Evolutionary conservation across 2,888 invertebrate genomes (phyloP).

Genomic region (Erannis defoliaria): DNA sequence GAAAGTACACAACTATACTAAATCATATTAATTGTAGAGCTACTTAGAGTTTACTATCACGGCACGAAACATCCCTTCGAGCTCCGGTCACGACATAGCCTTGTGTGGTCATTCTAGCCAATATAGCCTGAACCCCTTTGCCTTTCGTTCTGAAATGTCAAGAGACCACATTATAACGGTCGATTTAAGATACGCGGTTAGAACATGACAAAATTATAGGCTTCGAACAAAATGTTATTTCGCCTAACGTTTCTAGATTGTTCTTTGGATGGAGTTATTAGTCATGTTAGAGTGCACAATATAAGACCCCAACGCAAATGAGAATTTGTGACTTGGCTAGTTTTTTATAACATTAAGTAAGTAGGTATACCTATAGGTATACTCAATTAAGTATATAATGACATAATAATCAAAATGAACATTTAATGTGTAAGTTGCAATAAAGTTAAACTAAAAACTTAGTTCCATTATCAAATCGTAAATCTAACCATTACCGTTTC

Average conservation of each 20-base stretch:
- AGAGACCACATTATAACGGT: slow-evolving; percentile 51
- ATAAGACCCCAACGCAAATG: slow-evolving; percentile 29
- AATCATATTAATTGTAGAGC: slow-evolving; percentile 39
- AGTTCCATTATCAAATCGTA: neutral
- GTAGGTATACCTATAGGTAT: no score
- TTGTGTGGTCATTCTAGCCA: slow-evolving; percentile 68
- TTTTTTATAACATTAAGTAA: neutral
- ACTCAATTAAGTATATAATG: no score
- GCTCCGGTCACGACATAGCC: slow-evolving; percentile 59
- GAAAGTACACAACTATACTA: slow-evolving; percentile 11
- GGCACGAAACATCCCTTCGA: slow-evolving; percentile 50
- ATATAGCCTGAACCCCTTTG: slow-evolving; percentile 46
- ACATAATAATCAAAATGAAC: no score
- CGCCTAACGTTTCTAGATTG: slow-evolving; percentile 57
- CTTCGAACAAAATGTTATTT: slow-evolving; percentile 65
- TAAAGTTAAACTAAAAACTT: neutral
- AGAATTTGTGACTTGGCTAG: slow-evolving; percentile 21
- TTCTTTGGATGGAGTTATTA: slow-evolving; percentile 58
- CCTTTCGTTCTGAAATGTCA: slow-evolving; percentile 25
- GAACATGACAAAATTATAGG: slow-evolving; percentile 69
- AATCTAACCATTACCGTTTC: neutral
- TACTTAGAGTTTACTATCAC: slow-evolving; percentile 46
- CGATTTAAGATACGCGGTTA: slow-evolving; percentile 35
- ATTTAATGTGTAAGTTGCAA: no score
- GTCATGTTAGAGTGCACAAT: slow-evolving; percentile 16